phyloP scores from a whole-genome alignment of 2,113 vertebrate genomes.

The Geothlypis trichas region DNA sequence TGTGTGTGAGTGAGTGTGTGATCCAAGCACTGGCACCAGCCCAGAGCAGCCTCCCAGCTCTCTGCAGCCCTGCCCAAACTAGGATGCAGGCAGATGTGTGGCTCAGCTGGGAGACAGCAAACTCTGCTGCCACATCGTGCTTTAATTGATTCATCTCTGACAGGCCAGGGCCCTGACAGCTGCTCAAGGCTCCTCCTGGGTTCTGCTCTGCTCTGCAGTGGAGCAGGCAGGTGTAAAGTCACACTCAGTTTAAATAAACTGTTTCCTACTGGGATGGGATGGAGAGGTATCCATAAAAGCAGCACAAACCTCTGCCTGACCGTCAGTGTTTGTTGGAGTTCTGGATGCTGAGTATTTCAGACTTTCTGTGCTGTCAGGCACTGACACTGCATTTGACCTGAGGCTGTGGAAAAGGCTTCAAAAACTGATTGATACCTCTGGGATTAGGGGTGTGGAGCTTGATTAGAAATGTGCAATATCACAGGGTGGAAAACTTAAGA shows the following conservation, averaged over 20 bases:
- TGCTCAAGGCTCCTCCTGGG: background rate
- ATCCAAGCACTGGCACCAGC: background rate
- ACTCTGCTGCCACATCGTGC: background rate
- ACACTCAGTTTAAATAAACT: background rate
- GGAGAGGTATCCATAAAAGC: background rate
- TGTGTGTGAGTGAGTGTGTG: background rate
- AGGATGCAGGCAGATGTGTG: background rate
- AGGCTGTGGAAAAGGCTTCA: background rate
- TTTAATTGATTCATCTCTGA: background rate
- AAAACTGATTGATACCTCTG: background rate
- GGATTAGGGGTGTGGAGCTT: background rate
- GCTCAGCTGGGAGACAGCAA: constrained; percentile 15
- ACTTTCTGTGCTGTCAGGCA: background rate
- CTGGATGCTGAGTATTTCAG: background rate
- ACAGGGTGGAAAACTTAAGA: background rate
- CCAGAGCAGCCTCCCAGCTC: background rate
- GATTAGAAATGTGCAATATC: background rate
- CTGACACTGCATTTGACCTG: background rate
- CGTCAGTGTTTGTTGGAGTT: background rate
- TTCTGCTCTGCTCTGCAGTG: background rate
- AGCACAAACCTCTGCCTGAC: background rate
- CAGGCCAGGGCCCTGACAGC: background rate
- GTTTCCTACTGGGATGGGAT: background rate
- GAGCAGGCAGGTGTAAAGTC: background rate
- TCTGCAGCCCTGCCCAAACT: background rate